Base-by-base conservation (phyloP, 2,113 vertebrate genomes). In the Butastur rufipennis region DNA sequence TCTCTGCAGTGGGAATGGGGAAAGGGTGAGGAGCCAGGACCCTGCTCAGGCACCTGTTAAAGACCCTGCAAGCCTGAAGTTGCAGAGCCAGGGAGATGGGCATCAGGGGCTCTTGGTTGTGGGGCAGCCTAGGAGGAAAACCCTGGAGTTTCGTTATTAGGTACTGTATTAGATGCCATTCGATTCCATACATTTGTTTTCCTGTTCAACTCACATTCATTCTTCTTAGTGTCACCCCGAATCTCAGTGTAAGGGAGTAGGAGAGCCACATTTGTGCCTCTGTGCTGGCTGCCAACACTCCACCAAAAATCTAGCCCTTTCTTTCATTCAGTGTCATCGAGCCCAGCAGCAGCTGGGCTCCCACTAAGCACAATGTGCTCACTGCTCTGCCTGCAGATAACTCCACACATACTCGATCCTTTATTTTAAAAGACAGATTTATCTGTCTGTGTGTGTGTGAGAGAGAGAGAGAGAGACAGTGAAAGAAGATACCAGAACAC, bases 221-320 rank as follows among this genome's bases (percentile, higher is more conserved):
- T 66, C 10, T 42, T 80, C 61, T 65, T 22, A 75, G 52, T 6
- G 11, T 15, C 31, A 74, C 52, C 25, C 68, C 40, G 8, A 74
- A 67, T 40, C 27, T 36, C 66, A 26, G 3, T 1, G 1, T 21
- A 67, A 90, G 22, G 31, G 29, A 67, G 13, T 22, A 87, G 31
- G 36, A 71, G 14, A 80, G n/a, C 10, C 17, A 7, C 3, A 1
- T 34, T 43, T 70, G 40, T 83, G 34, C 36, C 45, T 58, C 40
- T 59, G 15, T 0, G 0, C 26, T 48, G 34, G 5, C 73, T 75
- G 45, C 8, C 22, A 74, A 9, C 0, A 1, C 32, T 87, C 63
- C 58, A 68, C 38, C 74, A 92, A 75, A 93, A 90, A 65, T 61
- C 9, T 31, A 84, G 5, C 27, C 16, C 10, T 55, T 81, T 42